Evolutionary conservation across 2,797 vertebrate genomes (phyloP), one percentile per base, ranked within the genome.

Genomic region (Sciurus vulgaris): DNA sequence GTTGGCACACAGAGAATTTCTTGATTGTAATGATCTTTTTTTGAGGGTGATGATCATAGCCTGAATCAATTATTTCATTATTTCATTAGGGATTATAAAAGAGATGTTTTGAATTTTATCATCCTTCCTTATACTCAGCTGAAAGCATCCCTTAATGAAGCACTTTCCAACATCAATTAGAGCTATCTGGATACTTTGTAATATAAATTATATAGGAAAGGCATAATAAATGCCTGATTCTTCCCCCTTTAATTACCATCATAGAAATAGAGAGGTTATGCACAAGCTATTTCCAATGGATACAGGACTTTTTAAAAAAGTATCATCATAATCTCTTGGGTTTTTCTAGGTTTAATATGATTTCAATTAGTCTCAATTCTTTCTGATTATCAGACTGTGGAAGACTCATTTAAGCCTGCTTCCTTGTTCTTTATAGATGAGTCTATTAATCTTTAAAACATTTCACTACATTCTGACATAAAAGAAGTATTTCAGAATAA

Each of bases 211-310:
- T 38, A 8, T 33, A 65, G 73, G 28, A 88, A 69, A 94, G 65
- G 1, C 49, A 35, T 9, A 61, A 18, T 18, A 61, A 78, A 38
- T 87, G 9, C 41, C 28, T 51, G 38, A 35, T 91, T 91, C 54
- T 94, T 76, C 6, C 10, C 10, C 35, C n/a, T 63, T 84, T 74
- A 86, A 79, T 83, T 91, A 51, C 14, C 30, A 17, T 44, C 35
- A n/a, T 67, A 87, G 65, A 87, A 91, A 78, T 4, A 74, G 22
- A 28, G 35, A 67, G 49, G 73, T 67, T 51, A 85, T 54, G 35
- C 7, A 82, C n/a, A 91, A 78, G 30, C 9, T 83, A 14, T 83
- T 95, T 92, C 63, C 76, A 95, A 17, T 61, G 41, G 70, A 83
- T 17, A 56, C 4, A 87, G 87, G 38, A 38, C 38, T 72, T 73